Percentiles rank a stretch among this genome's conserved stretches.
Conservation (phyloP, 2,797 vertebrate species). For the Distichodus sexfasciatus region DNA sequence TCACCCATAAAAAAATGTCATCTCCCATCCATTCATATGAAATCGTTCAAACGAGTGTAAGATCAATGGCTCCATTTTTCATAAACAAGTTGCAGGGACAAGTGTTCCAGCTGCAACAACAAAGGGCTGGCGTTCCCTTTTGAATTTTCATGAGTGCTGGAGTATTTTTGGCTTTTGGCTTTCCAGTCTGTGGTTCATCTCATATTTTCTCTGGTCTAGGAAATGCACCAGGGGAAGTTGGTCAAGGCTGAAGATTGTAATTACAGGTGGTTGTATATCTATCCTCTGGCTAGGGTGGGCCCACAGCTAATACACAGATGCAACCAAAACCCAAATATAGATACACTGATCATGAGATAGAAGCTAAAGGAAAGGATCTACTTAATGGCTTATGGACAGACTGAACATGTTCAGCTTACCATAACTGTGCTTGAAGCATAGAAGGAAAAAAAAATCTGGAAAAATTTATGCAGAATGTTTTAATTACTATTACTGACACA, state of each 20-base stretch:
- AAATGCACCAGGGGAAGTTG: conserved; percentile 58
- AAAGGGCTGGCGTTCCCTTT: conserved; percentile 55
- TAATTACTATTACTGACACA: too few species aligned
- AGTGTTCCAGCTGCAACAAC: conserved; percentile 60
- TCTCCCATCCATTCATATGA: conserved; percentile 46
- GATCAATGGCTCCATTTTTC: conserved; percentile 52
- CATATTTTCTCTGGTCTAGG: conserved; percentile 63
- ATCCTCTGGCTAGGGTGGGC: conserved; percentile 61
- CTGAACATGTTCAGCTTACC: conserved; percentile 24
- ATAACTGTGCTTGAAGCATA: conserved; percentile 51
- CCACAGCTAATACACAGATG: conserved; percentile 61
- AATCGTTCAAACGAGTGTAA: conserved; percentile 46
- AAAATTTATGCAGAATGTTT: neutral
- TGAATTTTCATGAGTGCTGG: conserved; percentile 59
- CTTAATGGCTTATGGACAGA: conserved; percentile 41
- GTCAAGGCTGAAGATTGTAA: conserved; percentile 61
- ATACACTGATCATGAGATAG: conserved; percentile 60
- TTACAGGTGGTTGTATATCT: conserved; percentile 63
- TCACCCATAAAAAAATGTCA: conserved; percentile 33
- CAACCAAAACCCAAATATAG: conserved; percentile 60
- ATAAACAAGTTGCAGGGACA: conserved; percentile 54
- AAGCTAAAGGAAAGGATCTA: conserved; percentile 63
- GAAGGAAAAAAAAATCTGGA: conserved; percentile 17
- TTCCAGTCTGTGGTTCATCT: conserved; percentile 53
- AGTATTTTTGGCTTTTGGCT: conserved; percentile 62